A percentile compares a stretch with the other conserved stretches of the same genome.
Evolutionary conservation across 2,888 invertebrate species (phyloP).

Genomic region (Archips xylosteana): DNA sequence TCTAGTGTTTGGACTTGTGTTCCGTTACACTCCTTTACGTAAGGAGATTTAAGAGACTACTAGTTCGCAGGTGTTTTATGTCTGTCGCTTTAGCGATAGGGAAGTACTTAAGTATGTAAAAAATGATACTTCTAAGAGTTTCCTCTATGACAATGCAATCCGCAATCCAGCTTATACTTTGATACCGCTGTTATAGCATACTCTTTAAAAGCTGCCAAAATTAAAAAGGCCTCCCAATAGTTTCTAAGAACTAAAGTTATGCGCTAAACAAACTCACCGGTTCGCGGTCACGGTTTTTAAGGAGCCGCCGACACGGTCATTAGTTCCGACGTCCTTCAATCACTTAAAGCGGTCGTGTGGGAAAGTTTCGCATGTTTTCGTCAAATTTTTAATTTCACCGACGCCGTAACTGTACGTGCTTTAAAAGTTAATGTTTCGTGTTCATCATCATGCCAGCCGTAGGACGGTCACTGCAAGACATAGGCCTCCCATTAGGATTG

Average conservation of each 20-base stretch:
- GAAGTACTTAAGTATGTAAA: too few relatives aligned
- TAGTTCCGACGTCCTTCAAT: conserved; percentile 17
- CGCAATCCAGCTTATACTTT: too few relatives aligned
- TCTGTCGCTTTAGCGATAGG: not conserved
- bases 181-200: not conserved
- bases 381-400: conserved; percentile 8
- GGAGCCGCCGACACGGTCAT: conserved; percentile 22
- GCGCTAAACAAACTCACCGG: conserved; percentile 23
- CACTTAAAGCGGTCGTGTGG: conserved; percentile 1
- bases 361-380: conserved; percentile 17
- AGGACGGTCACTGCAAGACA: too few relatives aligned
- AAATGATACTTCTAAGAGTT: too few relatives aligned
- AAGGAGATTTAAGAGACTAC: not conserved
- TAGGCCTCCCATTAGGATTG: too few relatives aligned
- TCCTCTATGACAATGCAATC: too few relatives aligned
- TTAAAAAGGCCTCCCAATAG: not conserved
- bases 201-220: not conserved
- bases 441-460: too few relatives aligned
- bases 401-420: not conserved
- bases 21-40: not conserved
- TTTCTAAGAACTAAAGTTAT: conserved; percentile 24
- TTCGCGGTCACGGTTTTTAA: conserved; percentile 15
- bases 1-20: not conserved
- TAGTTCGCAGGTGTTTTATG: not conserved
- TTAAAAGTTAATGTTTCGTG: too few relatives aligned